These are phyloP conservation scores for Archilochus colubris DNA, from an alignment of 2,113 vertebrate species.

Conservation along the genomic window DNA sequence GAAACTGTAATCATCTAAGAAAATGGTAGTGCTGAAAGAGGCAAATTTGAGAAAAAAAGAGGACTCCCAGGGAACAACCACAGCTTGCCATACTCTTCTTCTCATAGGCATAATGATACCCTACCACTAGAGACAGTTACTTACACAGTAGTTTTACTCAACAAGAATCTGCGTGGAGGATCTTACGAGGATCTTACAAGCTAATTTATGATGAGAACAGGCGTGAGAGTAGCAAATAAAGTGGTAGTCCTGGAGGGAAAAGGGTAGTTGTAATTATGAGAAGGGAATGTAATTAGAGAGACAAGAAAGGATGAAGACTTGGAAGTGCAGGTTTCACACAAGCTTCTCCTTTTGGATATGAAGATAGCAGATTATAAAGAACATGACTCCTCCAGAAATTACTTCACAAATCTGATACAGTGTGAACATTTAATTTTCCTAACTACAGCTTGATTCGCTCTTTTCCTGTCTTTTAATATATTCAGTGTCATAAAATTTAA, in stretches of 20 bases:
- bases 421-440: constrained; percentile 28
- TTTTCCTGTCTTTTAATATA: constrained; percentile 40
- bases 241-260: not conserved
- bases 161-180: not conserved
- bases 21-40: not conserved
- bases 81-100: not conserved
- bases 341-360: not conserved
- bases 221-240: not conserved
- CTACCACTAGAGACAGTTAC: not conserved
- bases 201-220: not conserved
- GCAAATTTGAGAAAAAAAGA: not conserved
- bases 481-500: constrained; percentile 31
- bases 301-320: not conserved
- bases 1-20: not conserved
- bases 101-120: not conserved
- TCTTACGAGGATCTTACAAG: not conserved
- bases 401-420: constrained; percentile 29
- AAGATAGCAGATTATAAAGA: not conserved
- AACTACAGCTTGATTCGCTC: constrained; percentile 27
- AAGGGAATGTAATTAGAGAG: not conserved
- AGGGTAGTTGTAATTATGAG: not conserved
- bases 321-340: not conserved
- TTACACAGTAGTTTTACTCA: not conserved
- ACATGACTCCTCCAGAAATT: constrained; percentile 2
- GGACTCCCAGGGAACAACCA: not conserved